Evolutionary conservation across 1,140 invertebrate species (phyloP).

Genomic region (Atta texana): DNA sequence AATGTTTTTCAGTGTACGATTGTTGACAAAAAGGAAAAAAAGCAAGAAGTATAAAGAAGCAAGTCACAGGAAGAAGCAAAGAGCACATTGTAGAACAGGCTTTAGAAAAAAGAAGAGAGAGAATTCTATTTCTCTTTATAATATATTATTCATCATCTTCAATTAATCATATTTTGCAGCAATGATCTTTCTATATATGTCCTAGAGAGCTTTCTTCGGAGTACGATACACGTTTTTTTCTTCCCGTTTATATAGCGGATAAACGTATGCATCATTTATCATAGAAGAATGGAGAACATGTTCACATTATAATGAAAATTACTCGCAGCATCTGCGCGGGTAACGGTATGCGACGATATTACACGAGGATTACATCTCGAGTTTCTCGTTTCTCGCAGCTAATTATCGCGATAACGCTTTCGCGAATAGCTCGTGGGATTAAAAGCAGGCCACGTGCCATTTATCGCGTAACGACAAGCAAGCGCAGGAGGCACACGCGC

Average conservation of each 20-base stretch:
- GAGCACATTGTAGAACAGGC: background rate
- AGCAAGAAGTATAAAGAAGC: too few relatives aligned
- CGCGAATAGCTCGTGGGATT: conserved; percentile 10
- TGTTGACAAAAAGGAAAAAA: too few relatives aligned
- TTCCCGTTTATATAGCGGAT: background rate
- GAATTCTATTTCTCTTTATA: background rate
- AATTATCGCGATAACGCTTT: conserved; percentile 26
- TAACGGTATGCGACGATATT: conserved; percentile 49
- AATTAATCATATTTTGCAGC: background rate
- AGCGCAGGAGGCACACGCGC: conserved; percentile 7
- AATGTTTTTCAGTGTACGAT: too few relatives aligned
- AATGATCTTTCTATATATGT: background rate
- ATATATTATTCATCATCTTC: background rate
- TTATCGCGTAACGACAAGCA: conserved; percentile 40
- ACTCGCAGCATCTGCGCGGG: conserved; percentile 32
- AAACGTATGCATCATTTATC: conserved; percentile 28
- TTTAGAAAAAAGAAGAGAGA: background rate
- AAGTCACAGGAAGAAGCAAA: background rate
- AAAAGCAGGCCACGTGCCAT: conserved; percentile 53
- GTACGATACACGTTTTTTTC: background rate
- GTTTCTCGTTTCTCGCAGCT: conserved; percentile 50
- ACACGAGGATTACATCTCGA: conserved; percentile 18
- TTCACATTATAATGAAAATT: conserved; percentile 20
- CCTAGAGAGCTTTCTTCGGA: background rate
- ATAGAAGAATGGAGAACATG: background rate